Percentiles rank a stretch among this genome's conserved stretches.
Evolutionary conservation across 2,888 invertebrate species (phyloP).

Genomic region (Heliconius hortense): DNA sequence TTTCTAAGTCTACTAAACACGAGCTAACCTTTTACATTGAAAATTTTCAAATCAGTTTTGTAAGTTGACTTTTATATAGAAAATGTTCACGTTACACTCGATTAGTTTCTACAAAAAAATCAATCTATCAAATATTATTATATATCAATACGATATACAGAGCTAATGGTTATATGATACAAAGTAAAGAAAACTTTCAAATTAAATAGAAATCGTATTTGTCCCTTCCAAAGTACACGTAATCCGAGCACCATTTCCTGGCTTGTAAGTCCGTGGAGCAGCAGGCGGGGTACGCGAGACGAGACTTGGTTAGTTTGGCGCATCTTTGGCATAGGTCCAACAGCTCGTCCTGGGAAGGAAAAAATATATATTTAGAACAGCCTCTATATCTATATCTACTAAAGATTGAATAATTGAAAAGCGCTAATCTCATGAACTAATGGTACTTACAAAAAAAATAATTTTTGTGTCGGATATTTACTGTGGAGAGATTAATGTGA

Average conservation of each 20-base stretch:
- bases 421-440: background rate
- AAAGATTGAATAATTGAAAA: background rate
- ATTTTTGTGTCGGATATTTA: background rate
- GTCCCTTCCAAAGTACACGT: constrained; percentile 79
- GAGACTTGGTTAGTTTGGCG: constrained; percentile 83
- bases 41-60: too few species aligned
- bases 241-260: constrained; percentile 82
- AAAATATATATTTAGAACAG: background rate
- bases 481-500: too few species aligned
- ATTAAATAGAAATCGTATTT: constrained; percentile 60
- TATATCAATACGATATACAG: background rate
- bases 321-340: constrained; percentile 83
- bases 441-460: too few species aligned
- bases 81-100: background rate
- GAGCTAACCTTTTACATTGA: too few species aligned
- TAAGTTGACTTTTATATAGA: too few species aligned
- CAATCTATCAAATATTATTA: constrained; percentile 1
- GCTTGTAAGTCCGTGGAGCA: constrained; percentile 82
- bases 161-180: constrained; percentile 2
- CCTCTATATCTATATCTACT: background rate
- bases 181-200: constrained; percentile 28
- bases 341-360: constrained; percentile 70
- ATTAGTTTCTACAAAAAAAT: background rate
- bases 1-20: too few species aligned
- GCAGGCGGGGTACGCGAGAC: constrained; percentile 81